Evolutionary conservation across 2,113 vertebrate genomes (phyloP).

Genomic region (Podiceps cristatus): DNA sequence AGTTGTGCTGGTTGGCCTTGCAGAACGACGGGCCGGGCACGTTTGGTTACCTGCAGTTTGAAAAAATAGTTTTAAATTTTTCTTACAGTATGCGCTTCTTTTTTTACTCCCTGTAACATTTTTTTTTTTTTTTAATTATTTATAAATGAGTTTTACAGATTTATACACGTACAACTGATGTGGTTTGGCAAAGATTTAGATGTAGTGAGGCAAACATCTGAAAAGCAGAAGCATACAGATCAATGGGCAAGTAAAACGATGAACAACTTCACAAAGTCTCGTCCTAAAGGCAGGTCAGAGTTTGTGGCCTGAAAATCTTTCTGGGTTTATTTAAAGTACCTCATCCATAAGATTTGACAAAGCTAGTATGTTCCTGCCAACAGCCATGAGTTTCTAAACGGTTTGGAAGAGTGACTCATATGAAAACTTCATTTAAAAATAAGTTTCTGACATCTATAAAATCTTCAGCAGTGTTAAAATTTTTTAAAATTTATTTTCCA

Average conservation of each 20-base stretch:
- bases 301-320: not conserved
- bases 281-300: not conserved
- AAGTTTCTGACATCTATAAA: not conserved
- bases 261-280: no score
- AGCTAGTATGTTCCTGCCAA: not conserved
- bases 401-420: not conserved
- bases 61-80: not conserved
- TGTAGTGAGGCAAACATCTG: not conserved
- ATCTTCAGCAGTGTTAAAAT: not conserved
- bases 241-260: not conserved
- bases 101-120: no score
- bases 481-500: not conserved
- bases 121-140: not conserved
- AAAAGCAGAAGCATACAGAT: not conserved
- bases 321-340: not conserved
- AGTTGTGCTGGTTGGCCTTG: rapidly evolving
- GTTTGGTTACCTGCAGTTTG: not conserved
- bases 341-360: not conserved
- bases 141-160: no score
- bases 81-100: not conserved
- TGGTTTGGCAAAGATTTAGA: not conserved
- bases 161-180: no score
- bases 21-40: rapidly evolving
- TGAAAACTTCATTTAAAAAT: not conserved
- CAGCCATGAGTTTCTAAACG: not conserved